Evolutionary conservation across 2,113 vertebrate genomes (phyloP), one percentile per base, ranked within the genome.

Genomic region (Centropristis striata): DNA sequence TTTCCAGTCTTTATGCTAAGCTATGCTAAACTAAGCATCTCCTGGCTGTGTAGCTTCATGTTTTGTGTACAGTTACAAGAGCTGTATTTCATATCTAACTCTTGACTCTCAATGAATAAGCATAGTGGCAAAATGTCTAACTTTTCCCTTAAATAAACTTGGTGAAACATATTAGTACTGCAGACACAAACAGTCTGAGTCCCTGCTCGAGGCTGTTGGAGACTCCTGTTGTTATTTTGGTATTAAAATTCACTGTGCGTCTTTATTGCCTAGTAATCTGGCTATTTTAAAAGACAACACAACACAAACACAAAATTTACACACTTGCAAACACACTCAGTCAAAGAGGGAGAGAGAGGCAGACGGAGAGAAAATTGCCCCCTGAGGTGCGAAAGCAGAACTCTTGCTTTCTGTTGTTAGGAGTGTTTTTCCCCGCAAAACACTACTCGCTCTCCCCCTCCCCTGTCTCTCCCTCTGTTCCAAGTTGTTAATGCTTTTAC

Each of bases 401-500:
- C 78, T 59, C 50, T 61, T 66, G 68, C 44, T 63, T 41, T 80
- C 54, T 78, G 63, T 77, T 41, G 67, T 80, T 23, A 36, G 70
- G 41, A 68, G 37, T 0, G 10, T 81, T 64, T 60, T 50, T 64
- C 12, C 12, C n/a, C 23, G 47, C 4, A 23, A 79, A 81, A 84
- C 70, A 49, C 51, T 25, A 68, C 80, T 46, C 67, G 46, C 46
- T 65, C 49, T 28, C 23, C 44, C n/a, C 28, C 37, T 47, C 70
- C 37, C 8, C 15, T 66, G 37, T 60, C 41, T 78, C 23, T 8
- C 53, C 9, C 66, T 68, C 71, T 57, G 41, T 66, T 46, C 50
- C 67, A 55, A 72, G 61, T 47, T 80, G 81, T 81, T 89, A 78
- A 81, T 76, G 78, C 74, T 69, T 86, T 84, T 72, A 73, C 12